Base-by-base conservation (phyloP, 23 tunicate species). In the Halocynthia roretzi region DNA sequence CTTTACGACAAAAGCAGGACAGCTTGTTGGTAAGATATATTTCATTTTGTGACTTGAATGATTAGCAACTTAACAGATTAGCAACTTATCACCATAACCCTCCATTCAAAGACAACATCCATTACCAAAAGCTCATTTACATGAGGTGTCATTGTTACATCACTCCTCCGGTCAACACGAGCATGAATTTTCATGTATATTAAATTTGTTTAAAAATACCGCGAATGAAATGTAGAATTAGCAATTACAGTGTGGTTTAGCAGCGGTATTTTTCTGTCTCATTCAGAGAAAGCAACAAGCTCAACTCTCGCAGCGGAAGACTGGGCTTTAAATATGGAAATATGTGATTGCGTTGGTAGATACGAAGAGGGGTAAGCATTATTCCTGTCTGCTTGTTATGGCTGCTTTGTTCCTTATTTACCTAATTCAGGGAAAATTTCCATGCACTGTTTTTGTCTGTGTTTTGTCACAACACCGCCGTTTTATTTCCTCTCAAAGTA, bases 1-100 rank as follows among this genome's bases (percentile, higher is more conserved):
- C 56, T 92, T 85, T 61, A 56, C 67, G 9, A 78, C 98, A 10
- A 82, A 82, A 64, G 98, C 98, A 49, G 98, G 98, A 53, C 81
- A 82, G 51, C 82, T 80, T 50, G 87, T 92, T 49, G 78, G 78
- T 74, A 12, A 74, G 78, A 10, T 58, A 14, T 58, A 58, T 58
- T 14, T 58, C n/a, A 58, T 58, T 15, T n/a, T n/a, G 18, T 14
- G 64, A 14, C 15, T 58, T 58, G 18, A 58, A 58, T 58, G 64
- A 58, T 14, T 58, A 58, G 18, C 2, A 58, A 58, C 17, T 58
- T n/a, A 31, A 1, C 44, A 31, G n/a, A n/a, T n/a, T n/a, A n/a
- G 44, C 44, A 31, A 31, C 44, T 31, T 31, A 31, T 31, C 44
- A 31, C 44, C 4, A 31, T 31, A 31, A 31, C 64, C 64, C 15